Base-by-base conservation (phyloP, 1,140 invertebrate genomes). In the Drosophila busckii region DNA sequence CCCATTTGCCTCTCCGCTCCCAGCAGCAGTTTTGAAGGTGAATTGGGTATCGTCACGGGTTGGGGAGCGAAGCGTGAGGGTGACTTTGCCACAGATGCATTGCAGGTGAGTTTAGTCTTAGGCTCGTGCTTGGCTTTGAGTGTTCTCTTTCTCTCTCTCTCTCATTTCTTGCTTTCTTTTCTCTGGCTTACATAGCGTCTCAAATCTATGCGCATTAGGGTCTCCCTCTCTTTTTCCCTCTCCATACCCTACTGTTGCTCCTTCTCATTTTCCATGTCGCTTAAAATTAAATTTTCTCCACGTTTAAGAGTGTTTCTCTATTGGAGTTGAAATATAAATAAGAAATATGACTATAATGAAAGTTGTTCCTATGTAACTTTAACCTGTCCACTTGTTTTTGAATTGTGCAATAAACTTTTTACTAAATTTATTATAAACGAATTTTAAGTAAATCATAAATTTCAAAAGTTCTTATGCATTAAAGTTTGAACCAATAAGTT, bases 1-100 rank as follows among this genome's bases (percentile, higher is more conserved):
- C 93, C 94, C 2, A 91, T 93, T 6, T 96, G 94, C 68, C 86
- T 96, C 31, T 93, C 94, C 0, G 87, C 89, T 65, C 85, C 29
- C 86, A 90, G 67, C 91, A 93, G 65, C 89, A 91, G 28, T 90
- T 93, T 34, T 85, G 89, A 42, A 85, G 90, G n/a, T 3, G 63
- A 84, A 9, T 31, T 50, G 37, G 84, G 88, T 0, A 89, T 91
- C 0, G 92, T 93, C 1, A 90, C 91, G 2, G 93, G 93, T 6
- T 95, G 93, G 93, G 93, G 93, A 7, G 90, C 92, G 2, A 88
- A 89, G 2, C 76, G 87, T 19, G 90, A 91, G 56, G 89, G 89
- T 15, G 93, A 92, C 4, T 56, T 87, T 1, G 87, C 90, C 2
- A 90, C 91, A 1, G 88, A 88, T 15, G 89, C 88, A 0, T 34